phyloP scores from a whole-genome alignment of 2,113 vertebrate species.

The Pelecanus crispus region DNA sequence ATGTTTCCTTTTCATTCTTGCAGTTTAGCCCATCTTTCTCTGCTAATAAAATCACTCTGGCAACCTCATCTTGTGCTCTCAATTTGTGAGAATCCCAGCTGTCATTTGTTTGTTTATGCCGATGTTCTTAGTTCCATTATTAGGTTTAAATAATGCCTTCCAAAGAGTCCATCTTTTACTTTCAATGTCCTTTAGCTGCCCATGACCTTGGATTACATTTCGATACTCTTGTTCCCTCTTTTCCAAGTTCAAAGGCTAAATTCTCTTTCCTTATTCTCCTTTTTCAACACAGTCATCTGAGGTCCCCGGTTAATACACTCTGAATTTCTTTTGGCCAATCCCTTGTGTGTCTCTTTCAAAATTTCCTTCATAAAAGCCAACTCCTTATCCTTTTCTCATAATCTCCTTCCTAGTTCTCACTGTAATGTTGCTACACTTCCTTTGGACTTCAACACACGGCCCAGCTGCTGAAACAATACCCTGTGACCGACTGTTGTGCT shows the following conservation, averaged over 20 bases:
- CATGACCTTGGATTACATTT: background rate
- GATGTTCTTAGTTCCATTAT: background rate
- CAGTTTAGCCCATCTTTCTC: background rate
- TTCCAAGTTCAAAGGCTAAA: background rate
- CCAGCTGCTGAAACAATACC: constrained; percentile 37
- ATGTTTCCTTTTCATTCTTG: background rate
- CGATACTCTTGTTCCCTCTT: background rate
- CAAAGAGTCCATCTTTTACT: background rate
- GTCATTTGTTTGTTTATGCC: background rate
- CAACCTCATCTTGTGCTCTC: background rate
- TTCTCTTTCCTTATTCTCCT: background rate
- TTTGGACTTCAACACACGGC: background rate
- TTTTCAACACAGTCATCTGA: background rate
- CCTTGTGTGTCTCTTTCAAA: background rate
- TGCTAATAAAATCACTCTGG: background rate
- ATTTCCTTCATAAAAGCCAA: constrained; percentile 29
- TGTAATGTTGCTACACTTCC: constrained; percentile 34
- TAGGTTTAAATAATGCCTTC: background rate
- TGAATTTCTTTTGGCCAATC: background rate
- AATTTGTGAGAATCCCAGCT: background rate
- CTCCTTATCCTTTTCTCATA: constrained; percentile 40
- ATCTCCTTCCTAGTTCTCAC: constrained; percentile 14
- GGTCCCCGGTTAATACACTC: background rate
- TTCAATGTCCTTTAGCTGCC: background rate
- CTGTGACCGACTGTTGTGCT: background rate